phyloP scores from a whole-genome alignment of 1,140 invertebrate genomes.

The Bombus difficillimus region DNA sequence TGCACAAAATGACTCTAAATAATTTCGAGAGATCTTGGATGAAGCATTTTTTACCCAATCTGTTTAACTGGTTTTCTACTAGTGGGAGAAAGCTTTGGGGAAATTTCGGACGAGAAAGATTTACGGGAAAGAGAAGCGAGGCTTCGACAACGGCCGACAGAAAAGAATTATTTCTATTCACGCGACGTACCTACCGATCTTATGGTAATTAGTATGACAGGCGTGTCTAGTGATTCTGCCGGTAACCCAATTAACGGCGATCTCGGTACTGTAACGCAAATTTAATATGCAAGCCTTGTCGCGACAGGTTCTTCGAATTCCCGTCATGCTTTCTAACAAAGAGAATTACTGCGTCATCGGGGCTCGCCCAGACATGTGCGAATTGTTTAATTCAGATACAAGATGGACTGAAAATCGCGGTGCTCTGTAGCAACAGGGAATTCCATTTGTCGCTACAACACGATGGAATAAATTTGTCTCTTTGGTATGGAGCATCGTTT shows the following conservation, averaged over 20 bases:
- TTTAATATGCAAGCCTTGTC: slow-evolving; percentile 66
- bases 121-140: background rate
- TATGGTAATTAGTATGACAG: slow-evolving; percentile 45
- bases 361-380: slow-evolving; percentile 40
- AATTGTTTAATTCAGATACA: slow-evolving; percentile 45
- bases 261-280: slow-evolving; percentile 51
- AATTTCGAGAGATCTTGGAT: background rate
- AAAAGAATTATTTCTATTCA: slow-evolving; percentile 44
- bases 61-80: background rate
- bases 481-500: background rate
- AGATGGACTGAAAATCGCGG: background rate
- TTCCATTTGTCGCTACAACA: background rate
- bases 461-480: background rate
- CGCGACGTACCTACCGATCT: slow-evolving; percentile 15
- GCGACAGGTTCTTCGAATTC: slow-evolving; percentile 47
- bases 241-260: slow-evolving; percentile 67
- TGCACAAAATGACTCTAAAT: background rate
- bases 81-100: background rate
- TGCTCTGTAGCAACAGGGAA: background rate
- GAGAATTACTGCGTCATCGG: slow-evolving; percentile 34
- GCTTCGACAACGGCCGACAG: background rate
- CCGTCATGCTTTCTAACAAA: slow-evolving; percentile 43
- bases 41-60: background rate
- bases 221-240: slow-evolving; percentile 59
- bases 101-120: background rate